Percentiles rank a stretch among this genome's conserved stretches.
phyloP scores from a whole-genome alignment of 2,113 vertebrate species.

The Phyllopteryx taeniolatus region DNA sequence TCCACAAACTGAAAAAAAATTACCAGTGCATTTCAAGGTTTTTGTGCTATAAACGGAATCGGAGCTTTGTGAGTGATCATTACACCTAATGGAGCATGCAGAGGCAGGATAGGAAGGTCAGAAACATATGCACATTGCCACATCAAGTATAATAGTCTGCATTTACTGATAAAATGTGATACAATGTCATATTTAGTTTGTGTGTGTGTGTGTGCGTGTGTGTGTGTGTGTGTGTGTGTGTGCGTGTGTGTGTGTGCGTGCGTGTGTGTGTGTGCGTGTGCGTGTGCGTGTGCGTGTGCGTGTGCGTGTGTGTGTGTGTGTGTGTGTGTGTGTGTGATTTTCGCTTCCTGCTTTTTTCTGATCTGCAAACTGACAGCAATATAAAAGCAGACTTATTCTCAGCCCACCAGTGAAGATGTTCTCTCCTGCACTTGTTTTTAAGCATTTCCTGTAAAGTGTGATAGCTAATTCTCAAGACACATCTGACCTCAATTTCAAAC shows the following conservation, averaged over 20 bases:
- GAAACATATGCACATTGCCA: neutral
- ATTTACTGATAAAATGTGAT: neutral
- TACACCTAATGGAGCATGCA: neutral
- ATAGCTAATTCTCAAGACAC: constrained; percentile 29
- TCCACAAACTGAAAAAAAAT: neutral
- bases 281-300: no score
- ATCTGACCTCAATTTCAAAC: constrained; percentile 43
- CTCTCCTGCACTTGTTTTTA: constrained; percentile 8
- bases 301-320: no score
- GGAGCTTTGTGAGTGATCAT: neutral
- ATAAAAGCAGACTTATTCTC: constrained; percentile 15
- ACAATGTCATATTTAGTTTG: neutral
- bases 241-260: neutral
- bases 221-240: no score
- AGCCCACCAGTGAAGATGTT: constrained; percentile 14
- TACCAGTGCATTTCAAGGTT: neutral
- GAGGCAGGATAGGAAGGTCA: neutral
- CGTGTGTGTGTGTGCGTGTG: no score
- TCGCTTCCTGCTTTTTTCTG: neutral
- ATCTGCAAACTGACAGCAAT: neutral
- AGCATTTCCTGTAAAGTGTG: constrained; percentile 23
- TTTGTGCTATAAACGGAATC: neutral
- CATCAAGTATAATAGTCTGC: neutral
- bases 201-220: no score
- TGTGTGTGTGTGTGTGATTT: neutral